Conservation (phyloP, 2,113 vertebrate species). For the Elanoides forficatus region DNA sequence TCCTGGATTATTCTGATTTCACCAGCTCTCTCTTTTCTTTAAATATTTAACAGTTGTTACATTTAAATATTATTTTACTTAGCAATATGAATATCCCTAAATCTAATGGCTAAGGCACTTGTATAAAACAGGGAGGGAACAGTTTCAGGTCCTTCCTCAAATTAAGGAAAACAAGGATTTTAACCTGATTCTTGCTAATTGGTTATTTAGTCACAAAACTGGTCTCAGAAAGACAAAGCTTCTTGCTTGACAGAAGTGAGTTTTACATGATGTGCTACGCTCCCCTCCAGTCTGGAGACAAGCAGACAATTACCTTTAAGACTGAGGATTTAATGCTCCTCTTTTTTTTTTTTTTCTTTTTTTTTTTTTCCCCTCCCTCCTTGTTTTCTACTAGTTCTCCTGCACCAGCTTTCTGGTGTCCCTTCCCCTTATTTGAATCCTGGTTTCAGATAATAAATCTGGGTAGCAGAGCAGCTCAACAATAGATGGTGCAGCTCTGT, state of each 20-base stretch:
- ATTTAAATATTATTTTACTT: neutral
- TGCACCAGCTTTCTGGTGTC: neutral
- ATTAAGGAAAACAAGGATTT: neutral
- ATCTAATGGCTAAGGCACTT: neutral
- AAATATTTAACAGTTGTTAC: neutral
- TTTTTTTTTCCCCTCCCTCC: no score
- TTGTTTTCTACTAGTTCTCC: neutral
- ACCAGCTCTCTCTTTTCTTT: neutral
- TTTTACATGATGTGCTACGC: neutral
- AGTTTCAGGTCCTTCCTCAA: neutral
- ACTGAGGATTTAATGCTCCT: fast-evolving
- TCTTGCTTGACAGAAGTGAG: neutral
- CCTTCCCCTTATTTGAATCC: neutral
- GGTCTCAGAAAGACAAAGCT: neutral
- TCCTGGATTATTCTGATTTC: neutral
- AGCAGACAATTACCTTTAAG: neutral
- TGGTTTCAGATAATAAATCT: neutral
- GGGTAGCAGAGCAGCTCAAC: neutral
- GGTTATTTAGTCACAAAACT: neutral
- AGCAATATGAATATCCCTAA: neutral
- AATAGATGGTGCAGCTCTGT: neutral
- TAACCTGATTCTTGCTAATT: neutral
- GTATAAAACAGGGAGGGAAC: neutral
- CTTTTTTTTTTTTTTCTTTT: neutral
- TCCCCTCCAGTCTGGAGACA: neutral